Evolutionary conservation across 2,888 invertebrate genomes (phyloP).

Genomic region (Acronicta leporina): DNA sequence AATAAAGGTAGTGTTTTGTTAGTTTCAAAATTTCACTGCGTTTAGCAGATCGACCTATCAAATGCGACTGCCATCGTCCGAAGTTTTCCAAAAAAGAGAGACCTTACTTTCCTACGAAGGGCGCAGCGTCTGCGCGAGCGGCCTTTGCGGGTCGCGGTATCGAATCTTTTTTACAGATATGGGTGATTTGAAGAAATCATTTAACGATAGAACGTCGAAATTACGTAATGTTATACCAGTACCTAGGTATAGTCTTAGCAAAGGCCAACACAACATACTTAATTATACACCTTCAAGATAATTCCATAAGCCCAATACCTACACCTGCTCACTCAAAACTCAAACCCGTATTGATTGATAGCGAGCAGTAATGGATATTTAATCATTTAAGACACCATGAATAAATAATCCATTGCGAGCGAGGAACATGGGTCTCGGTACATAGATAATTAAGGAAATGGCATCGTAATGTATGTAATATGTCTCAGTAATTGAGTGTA

Average conservation of each 20-base stretch:
- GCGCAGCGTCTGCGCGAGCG: too few species aligned
- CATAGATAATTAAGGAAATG: conserved; percentile 49
- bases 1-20: conserved; percentile 8
- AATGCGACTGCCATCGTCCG: too few species aligned
- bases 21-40: not conserved
- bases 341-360: conserved; percentile 53
- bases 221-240: too few species aligned
- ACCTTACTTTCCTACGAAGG: too few species aligned
- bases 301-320: not conserved
- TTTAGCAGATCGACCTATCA: too few species aligned
- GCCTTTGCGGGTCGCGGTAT: too few species aligned
- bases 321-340: conserved; percentile 20
- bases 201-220: too few species aligned
- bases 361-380: conserved; percentile 48
- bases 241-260: not conserved
- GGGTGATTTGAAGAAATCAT: too few species aligned
- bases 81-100: too few species aligned
- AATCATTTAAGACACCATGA: conserved; percentile 62
- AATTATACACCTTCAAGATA: not conserved
- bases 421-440: conserved; percentile 43
- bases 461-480: conserved; percentile 20
- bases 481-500: conserved; percentile 22
- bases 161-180: too few species aligned
- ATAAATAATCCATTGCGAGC: conserved; percentile 56
- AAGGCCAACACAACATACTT: not conserved